phyloP scores from a whole-genome alignment of 2,888 invertebrate genomes.

The Dusona sp. region DNA sequence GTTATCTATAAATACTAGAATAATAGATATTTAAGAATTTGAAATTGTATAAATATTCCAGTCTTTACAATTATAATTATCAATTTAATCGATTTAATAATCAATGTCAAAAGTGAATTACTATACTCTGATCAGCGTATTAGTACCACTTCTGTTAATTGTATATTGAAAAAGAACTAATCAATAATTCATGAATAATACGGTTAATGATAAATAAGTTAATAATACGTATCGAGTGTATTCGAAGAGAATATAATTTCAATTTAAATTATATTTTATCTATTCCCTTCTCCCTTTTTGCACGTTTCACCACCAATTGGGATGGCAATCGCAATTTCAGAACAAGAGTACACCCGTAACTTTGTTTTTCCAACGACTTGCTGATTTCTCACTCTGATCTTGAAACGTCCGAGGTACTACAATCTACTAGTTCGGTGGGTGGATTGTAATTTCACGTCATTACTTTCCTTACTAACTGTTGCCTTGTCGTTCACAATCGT shows the following conservation, averaged over 20 bases:
- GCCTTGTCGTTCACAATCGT: slow-evolving; percentile 1
- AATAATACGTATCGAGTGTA: neutral
- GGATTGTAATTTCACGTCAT: slow-evolving; percentile 58
- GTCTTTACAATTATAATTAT: neutral
- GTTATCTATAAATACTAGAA: neutral
- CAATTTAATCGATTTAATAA: neutral
- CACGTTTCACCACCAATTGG: neutral
- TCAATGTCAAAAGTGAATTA: neutral
- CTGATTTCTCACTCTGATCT: neutral
- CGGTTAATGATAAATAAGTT: neutral
- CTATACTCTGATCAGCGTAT: neutral
- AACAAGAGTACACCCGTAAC: slow-evolving; percentile 42
- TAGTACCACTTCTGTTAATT: neutral
- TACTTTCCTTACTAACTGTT: slow-evolving; percentile 51
- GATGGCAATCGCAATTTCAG: slow-evolving; percentile 12
- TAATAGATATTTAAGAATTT: neutral
- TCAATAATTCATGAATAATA: slow-evolving; percentile 8
- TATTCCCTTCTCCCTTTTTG: neutral
- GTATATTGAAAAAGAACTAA: neutral
- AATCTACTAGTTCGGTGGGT: neutral
- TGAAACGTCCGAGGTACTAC: neutral
- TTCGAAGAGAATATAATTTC: neutral
- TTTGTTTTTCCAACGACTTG: slow-evolving; percentile 15
- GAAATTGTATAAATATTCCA: neutral
- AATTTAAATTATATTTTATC: neutral